Conservation (phyloP, 1,140 invertebrate genomes). For the Drosophila quadrilineata region DNA sequence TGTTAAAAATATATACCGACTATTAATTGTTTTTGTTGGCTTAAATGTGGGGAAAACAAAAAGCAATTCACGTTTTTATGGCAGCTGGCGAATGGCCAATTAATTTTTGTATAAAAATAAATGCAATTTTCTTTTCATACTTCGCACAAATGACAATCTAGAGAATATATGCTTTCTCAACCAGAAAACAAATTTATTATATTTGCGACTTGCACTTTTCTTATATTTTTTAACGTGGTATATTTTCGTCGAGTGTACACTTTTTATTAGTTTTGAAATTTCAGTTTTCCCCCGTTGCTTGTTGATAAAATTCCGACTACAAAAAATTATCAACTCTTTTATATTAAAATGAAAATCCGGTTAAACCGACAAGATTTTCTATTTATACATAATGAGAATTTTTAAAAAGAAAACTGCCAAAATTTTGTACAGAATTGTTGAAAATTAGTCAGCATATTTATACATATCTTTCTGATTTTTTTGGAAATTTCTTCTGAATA, state of each 20-base stretch:
- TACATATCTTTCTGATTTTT: slow-evolving; percentile 1
- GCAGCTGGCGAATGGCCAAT: slow-evolving; percentile 60
- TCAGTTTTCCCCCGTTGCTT: slow-evolving; percentile 47
- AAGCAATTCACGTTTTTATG: slow-evolving; percentile 76
- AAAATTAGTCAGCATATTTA: slow-evolving; percentile 20
- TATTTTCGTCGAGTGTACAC: slow-evolving; percentile 14
- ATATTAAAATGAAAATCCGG: not conserved
- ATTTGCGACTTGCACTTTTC: no score
- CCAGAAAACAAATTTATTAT: no score
- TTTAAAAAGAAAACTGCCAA: not conserved
- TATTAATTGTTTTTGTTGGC: slow-evolving; percentile 9
- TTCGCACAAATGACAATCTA: no score
- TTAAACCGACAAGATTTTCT: not conserved
- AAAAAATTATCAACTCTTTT: slow-evolving; percentile 18
- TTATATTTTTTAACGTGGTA: slow-evolving; percentile 12
- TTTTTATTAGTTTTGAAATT: slow-evolving; percentile 12
- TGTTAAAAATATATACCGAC: not conserved
- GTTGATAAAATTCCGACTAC: slow-evolving; percentile 44
- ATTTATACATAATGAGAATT: not conserved
- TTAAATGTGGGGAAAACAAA: slow-evolving; percentile 37
- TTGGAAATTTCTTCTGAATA: not conserved
- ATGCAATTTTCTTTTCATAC: slow-evolving; percentile 48
- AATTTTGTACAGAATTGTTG: not conserved
- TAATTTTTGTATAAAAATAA: slow-evolving; percentile 76
- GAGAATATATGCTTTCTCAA: no score